These are phyloP conservation scores for Sthenelais limicola DNA, from an alignment of 2,888 invertebrate genomes.

Conservation along the genomic window DNA sequence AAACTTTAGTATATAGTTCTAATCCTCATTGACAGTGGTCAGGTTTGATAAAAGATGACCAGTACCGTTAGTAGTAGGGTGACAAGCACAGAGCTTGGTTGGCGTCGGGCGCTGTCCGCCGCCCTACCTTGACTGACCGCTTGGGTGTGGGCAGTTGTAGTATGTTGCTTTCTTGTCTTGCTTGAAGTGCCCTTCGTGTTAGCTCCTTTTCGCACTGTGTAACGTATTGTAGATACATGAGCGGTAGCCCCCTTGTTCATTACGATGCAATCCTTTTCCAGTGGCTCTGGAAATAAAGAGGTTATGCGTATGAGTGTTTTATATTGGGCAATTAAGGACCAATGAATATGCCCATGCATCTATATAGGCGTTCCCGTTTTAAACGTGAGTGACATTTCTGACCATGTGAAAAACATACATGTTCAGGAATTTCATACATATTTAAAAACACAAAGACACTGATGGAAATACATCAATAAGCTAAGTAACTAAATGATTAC, in stretches of 20 bases:
- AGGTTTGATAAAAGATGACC: constrained; percentile 6
- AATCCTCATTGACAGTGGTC: no score
- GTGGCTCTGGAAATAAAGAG: constrained; percentile 20
- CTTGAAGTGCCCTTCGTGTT: constrained; percentile 22
- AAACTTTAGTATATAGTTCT: no score
- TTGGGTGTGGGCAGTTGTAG: constrained; percentile 39
- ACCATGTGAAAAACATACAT: no score
- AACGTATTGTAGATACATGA: constrained; percentile 36
- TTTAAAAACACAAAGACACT: no score
- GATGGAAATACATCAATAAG: no score
- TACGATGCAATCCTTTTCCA: constrained; percentile 39
- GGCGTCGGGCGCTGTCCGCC: constrained; percentile 12
- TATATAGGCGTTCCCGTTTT: no score
- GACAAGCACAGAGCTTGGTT: constrained; percentile 1
- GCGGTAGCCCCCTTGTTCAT: constrained; percentile 41
- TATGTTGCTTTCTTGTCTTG: constrained; percentile 33
- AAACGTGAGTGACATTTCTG: no score
- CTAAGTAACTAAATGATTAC: no score
- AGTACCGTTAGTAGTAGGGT: neutral
- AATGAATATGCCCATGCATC: no score
- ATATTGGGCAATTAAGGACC: no score
- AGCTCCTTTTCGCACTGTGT: constrained; percentile 31
- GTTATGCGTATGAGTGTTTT: no score
- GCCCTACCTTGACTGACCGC: constrained; percentile 29
- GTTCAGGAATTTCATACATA: no score